Conservation (phyloP, 2,888 invertebrate genomes). For the Unio delphinus region DNA sequence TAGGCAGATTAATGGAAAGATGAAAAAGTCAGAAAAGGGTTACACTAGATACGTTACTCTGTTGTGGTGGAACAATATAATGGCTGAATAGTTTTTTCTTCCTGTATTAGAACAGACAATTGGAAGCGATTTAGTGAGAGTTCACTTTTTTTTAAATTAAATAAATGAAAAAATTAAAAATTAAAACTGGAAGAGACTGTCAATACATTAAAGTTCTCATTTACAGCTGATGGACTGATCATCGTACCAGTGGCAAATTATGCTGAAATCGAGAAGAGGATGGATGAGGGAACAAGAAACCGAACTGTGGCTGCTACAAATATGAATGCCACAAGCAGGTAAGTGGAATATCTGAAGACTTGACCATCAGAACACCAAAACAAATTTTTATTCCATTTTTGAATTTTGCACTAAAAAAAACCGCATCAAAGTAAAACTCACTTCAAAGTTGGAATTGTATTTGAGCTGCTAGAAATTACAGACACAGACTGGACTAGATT, state of each 20-base stretch:
- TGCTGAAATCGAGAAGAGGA: conserved; percentile 73
- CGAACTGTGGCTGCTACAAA: conserved; percentile 76
- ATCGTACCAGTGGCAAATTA: conserved; percentile 71
- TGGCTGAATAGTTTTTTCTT: background rate
- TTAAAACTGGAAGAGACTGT: background rate
- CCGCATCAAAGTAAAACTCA: no score
- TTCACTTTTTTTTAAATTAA: no score
- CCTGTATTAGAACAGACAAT: background rate
- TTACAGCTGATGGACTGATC: conserved; percentile 74
- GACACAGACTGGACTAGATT: no score
- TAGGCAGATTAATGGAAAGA: no score
- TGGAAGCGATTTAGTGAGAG: no score
- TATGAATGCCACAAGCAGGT: conserved; percentile 76
- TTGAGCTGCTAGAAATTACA: no score
- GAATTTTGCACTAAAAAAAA: no score
- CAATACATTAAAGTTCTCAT: background rate
- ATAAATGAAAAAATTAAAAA: no score
- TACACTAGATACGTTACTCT: background rate
- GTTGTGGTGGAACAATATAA: background rate
- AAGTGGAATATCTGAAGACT: background rate
- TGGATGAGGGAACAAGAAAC: conserved; percentile 75
- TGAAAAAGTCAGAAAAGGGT: background rate
- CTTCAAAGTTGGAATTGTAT: no score
- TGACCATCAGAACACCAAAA: no score
- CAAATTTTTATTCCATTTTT: no score